Base-by-base conservation (phyloP, 2,113 vertebrate genomes). In the Burhinus oedicnemus region DNA sequence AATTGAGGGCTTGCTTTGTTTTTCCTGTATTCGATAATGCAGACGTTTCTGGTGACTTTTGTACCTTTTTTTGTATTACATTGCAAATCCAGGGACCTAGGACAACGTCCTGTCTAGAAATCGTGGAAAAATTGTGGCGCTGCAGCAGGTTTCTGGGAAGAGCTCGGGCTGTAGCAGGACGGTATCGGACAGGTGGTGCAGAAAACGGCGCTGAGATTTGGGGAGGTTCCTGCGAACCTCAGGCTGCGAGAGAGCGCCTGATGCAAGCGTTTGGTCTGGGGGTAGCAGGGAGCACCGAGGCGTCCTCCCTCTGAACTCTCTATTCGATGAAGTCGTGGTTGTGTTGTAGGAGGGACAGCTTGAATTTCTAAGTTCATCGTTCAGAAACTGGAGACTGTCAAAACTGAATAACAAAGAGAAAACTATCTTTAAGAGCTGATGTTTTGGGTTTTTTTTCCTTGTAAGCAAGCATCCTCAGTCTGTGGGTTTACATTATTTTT, bases 1-100 rank as follows among this genome's bases (percentile, higher is more conserved):
- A 25, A 5, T 7, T 3, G 4, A 27, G 45, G 32, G 34, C 19
- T 36, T 12, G 21, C 19, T n/a, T 72, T 6, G 54, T 8, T 90
- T 42, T 38, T n/a, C 0, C 0, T 23, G 22, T 17, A 0, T 42
- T 34, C 0, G 14, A 6, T 8, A 0, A 64, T 2, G 2, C 49
- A 2, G 68, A 4, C 6, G 1, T 23, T 72, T 8, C 57, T 57
- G 77, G 84, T 40, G 85, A 7, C 18, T 81, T 29, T 20, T 47
- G 38, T 26, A 1, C 89, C 66, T 61, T 2, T 7, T 49, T 3
- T 3, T 14, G 42, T 23, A 2, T 17, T 14, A 1, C 0, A 0
- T 3, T 61, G 81, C 12, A 1, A 6, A 15, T 14, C 0, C 29
- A 4, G 65, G 60, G 61, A 1, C 26, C 17, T 4, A 16, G 68